Evolutionary conservation across 64 coral and sea anemone genomes (phyloP), one percentile per base, ranked within the genome.

Genomic region (Catalaphyllia jardinei): DNA sequence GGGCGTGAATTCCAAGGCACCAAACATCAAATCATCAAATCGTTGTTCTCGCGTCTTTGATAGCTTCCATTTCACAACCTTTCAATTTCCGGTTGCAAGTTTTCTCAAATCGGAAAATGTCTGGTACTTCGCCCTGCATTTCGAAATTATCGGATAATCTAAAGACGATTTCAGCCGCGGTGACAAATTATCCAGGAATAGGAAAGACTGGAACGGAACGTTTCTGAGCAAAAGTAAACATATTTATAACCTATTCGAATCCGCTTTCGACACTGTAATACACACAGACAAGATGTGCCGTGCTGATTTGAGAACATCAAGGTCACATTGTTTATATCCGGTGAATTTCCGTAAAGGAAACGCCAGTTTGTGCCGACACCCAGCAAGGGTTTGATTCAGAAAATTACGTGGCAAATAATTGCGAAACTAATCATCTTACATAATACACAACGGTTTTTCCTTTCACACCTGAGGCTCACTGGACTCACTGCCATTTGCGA

Each of bases 241-340:
- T 51, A 46, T 10, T 77, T 19, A 52, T 55, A 16, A 13, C 14
- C n/a, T 0, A 25, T 27, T n/a, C 76, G 1, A 54, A 79, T 55
- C 24, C 76, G 46, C 24, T 55, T 55, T 77, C 22, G 18, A 27
- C 65, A 69, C 25, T 69, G 65, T 25, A 69, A 69, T 69, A 27
- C 65, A 29, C 10, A 10, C 76, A 55, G 0, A 2, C 24, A 4
- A 54, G 27, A 79, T 9, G 49, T 79, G 49, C 55, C 22, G 46
- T 57, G 76, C 30, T 79, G 76, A 79, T 79, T 3, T 79, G 76
- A 79, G 49, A 79, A 79, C 76, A 79, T 79, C 46, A 79, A 27
- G 74, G 74, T 77, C 33, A 77, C 4, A 24, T 35, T 49, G 74
- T 77, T 49, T 29, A 79, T 29, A 79, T 79, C 76, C 76, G 76